A percentile compares a stretch with the other conserved stretches of the same genome.
phyloP scores from a whole-genome alignment of 2,113 vertebrate genomes.

The Felis chaus region DNA sequence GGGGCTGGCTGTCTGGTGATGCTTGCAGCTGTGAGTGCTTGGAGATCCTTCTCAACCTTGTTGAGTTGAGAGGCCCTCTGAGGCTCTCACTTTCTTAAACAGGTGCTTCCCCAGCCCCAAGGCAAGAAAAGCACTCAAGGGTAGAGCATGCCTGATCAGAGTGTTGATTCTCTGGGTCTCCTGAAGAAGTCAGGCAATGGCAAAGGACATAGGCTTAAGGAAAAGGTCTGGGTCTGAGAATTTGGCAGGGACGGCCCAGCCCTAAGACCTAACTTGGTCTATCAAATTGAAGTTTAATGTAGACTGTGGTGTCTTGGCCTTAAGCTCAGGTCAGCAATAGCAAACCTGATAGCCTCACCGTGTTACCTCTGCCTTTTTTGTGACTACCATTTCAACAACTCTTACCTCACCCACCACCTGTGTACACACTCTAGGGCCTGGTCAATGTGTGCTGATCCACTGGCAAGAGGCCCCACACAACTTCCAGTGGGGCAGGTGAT shows the following conservation, averaged over 20 bases:
- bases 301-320: neutral
- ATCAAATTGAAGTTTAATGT: neutral
- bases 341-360: neutral
- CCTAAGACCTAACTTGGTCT: neutral
- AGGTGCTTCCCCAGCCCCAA: neutral
- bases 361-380: neutral
- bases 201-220: neutral
- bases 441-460: neutral
- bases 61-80: neutral
- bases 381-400: neutral
- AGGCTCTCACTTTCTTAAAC: neutral
- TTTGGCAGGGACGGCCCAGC: neutral
- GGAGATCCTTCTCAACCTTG: neutral
- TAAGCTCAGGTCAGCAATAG: neutral
- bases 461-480: neutral
- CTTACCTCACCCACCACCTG: neutral
- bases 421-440: neutral
- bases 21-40: neutral
- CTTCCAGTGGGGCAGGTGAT: neutral
- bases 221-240: neutral
- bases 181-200: neutral
- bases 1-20: neutral
- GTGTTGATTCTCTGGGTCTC: neutral
- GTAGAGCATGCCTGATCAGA: neutral
- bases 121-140: neutral